phyloP scores from a whole-genome alignment of 2,797 vertebrate species.

The Sciaenops ocellatus region DNA sequence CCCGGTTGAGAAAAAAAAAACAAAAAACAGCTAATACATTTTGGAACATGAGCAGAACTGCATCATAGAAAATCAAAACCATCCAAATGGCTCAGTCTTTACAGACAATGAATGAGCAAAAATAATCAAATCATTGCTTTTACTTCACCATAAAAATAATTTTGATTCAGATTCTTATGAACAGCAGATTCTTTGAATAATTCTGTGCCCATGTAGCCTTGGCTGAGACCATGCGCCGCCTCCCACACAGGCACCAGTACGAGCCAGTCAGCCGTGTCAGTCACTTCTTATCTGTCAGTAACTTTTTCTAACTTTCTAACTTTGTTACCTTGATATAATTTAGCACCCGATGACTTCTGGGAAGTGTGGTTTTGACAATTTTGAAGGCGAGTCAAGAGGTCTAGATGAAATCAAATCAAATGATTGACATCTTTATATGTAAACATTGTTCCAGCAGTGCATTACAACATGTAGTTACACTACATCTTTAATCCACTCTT shows the following conservation, averaged over 20 bases:
- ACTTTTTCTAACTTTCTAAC: not conserved
- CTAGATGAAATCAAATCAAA: not conserved
- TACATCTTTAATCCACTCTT: not conserved
- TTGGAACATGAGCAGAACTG: conserved; percentile 31
- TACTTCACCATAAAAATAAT: conserved; percentile 22
- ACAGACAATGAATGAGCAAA: conserved; percentile 18
- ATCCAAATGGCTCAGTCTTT: conserved; percentile 6
- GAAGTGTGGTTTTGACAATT: rapidly evolving
- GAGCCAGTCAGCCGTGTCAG: conserved; percentile 39
- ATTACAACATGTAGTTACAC: not conserved
- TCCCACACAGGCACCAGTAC: conserved; percentile 27
- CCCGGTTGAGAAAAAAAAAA: not conserved
- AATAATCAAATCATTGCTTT: conserved; percentile 27
- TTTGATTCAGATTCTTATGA: conserved; percentile 14
- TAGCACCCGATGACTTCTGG: not conserved
- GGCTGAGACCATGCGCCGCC: conserved; percentile 14
- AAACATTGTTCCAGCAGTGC: not conserved
- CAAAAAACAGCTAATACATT: conserved; percentile 22
- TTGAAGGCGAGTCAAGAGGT: not conserved
- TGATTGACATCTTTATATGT: too few relatives aligned
- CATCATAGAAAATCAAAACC: conserved; percentile 2
- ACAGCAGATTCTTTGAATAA: conserved; percentile 23
- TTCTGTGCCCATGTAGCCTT: conserved; percentile 34
- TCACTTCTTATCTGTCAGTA: conserved; percentile 27
- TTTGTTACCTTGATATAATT: too few relatives aligned